A percentile compares a stretch with the other conserved stretches of the same genome.
Evolutionary conservation across 2,888 invertebrate genomes (phyloP).

Genomic region (Dichetophora obliterata): DNA sequence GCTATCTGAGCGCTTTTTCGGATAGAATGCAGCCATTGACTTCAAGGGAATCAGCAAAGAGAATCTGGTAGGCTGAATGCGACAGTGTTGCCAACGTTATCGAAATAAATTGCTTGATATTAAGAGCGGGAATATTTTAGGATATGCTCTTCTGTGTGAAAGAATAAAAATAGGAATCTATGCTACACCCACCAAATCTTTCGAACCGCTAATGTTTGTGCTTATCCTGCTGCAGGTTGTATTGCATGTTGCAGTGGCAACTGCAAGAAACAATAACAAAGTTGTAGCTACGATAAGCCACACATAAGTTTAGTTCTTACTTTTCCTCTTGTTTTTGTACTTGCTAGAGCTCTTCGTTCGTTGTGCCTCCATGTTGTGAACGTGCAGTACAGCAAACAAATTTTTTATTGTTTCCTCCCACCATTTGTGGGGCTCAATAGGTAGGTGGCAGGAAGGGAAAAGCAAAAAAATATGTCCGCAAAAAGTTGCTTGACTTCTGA

Average conservation of each 20-base stretch:
- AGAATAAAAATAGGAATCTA: no score
- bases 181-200: no score
- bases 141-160: constrained; percentile 33
- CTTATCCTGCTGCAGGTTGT: no score
- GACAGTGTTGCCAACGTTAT: neutral
- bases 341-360: constrained; percentile 18
- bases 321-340: neutral
- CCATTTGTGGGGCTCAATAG: constrained; percentile 18
- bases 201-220: no score
- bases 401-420: neutral
- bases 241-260: constrained; percentile 13
- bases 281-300: constrained; percentile 45
- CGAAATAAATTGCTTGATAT: neutral
- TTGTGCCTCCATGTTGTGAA: neutral
- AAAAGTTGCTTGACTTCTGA: constrained; percentile 70
- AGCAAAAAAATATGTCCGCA: constrained; percentile 46
- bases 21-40: no score
- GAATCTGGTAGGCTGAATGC: neutral
- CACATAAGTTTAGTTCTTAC: constrained; percentile 30
- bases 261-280: constrained; percentile 55
- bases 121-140: neutral
- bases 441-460: neutral
- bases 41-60: neutral
- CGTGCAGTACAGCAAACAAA: neutral
- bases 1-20: no score